A percentile compares a stretch with the other conserved stretches of the same genome.
phyloP scores from a whole-genome alignment of 2,797 vertebrate genomes.

The Melanotaenia boesemani region DNA sequence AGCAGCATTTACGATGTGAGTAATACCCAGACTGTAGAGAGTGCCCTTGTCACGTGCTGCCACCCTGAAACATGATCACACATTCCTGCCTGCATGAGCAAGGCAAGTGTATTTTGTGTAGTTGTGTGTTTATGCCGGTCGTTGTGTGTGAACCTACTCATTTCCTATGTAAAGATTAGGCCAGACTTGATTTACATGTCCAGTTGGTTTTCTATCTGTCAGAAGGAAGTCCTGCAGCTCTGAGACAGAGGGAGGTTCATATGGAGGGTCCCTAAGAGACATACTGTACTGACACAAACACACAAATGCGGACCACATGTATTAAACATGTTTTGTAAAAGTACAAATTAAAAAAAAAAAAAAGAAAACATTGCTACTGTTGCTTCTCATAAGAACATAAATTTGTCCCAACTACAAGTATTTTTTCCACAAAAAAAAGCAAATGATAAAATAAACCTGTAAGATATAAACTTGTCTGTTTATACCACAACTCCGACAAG shows the following conservation, averaged over 20 bases:
- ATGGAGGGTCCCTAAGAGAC: constrained; percentile 69
- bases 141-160: constrained; percentile 77
- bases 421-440: background rate
- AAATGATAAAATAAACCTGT: background rate
- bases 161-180: constrained; percentile 92
- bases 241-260: constrained; percentile 83
- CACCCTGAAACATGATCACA: constrained; percentile 77
- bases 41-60: constrained; percentile 85
- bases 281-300: constrained; percentile 71
- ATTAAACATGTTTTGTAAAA: background rate
- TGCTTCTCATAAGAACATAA: background rate
- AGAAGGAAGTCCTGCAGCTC: constrained; percentile 87
- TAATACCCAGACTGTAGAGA: constrained; percentile 88
- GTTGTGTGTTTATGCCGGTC: constrained; percentile 3
- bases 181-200: constrained; percentile 93
- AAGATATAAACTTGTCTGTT: background rate
- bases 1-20: constrained; percentile 89
- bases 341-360: background rate
- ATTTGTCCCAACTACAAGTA: background rate
- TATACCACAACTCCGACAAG: background rate
- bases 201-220: constrained; percentile 71
- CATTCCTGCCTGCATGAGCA: constrained; percentile 1
- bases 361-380: background rate
- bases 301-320: background rate
- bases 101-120: background rate